A percentile compares a stretch with the other conserved stretches of the same genome.
phyloP scores from a whole-genome alignment of 2,113 vertebrate species.

The Actenoides hombroni region DNA sequence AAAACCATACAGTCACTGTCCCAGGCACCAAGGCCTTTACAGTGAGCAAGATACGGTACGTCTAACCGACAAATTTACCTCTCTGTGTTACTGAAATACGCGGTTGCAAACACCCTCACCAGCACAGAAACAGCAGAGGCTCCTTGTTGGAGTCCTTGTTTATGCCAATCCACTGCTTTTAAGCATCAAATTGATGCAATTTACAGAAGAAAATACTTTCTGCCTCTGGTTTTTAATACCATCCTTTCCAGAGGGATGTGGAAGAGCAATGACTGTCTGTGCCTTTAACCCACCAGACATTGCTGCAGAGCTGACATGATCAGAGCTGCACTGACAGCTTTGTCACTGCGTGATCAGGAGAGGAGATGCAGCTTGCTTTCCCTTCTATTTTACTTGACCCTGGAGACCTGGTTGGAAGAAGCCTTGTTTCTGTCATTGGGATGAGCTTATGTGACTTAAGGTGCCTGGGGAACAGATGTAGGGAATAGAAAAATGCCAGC shows the following conservation, averaged over 20 bases:
- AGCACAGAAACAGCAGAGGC: neutral
- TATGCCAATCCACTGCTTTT: neutral
- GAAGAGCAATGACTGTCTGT: fast-evolving
- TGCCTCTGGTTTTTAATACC: neutral
- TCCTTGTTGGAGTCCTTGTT: neutral
- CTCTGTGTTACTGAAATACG: neutral
- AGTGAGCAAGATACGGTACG: neutral
- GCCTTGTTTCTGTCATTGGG: neutral
- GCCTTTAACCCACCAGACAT: neutral
- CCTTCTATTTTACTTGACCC: neutral
- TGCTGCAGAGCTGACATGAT: neutral
- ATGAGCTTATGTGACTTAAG: neutral
- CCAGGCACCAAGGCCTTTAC: neutral
- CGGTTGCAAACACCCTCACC: neutral
- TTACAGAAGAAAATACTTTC: neutral
- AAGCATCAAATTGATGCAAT: neutral
- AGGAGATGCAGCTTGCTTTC: neutral
- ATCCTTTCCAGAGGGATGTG: neutral
- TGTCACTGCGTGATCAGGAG: neutral
- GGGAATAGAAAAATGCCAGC: neutral
- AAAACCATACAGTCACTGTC: neutral
- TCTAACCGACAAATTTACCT: neutral
- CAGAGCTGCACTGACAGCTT: neutral
- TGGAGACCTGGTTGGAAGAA: neutral
- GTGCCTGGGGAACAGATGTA: neutral